Conservation (phyloP, 2,888 invertebrate genomes). For the Patella depressa region DNA sequence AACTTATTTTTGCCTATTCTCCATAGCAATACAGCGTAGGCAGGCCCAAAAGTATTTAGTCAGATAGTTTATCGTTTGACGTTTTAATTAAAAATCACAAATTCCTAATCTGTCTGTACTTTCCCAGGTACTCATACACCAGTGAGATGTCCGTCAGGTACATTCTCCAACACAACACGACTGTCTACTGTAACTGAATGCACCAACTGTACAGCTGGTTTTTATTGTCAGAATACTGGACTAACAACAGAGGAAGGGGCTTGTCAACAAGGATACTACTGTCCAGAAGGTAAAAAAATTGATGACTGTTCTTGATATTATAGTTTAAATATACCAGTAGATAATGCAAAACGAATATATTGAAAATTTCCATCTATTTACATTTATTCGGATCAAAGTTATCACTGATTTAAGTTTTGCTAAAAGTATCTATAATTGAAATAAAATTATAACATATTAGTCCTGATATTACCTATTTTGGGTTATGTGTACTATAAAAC, state of each 20-base stretch:
- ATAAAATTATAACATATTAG: too few relatives aligned
- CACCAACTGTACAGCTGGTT: constrained; percentile 65
- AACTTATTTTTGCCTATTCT: neutral
- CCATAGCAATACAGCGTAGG: neutral
- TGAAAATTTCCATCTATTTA: too few relatives aligned
- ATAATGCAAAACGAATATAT: too few relatives aligned
- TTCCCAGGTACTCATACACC: constrained; percentile 64
- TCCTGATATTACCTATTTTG: too few relatives aligned
- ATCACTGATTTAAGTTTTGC: too few relatives aligned
- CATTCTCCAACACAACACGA: constrained; percentile 64
- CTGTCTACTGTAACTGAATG: constrained; percentile 54
- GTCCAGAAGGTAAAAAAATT: constrained; percentile 64
- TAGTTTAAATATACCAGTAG: too few relatives aligned
- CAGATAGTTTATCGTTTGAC: neutral
- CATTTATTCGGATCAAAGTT: too few relatives aligned
- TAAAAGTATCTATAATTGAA: too few relatives aligned
- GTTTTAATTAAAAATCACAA: neutral
- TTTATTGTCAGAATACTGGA: constrained; percentile 63
- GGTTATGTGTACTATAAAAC: too few relatives aligned
- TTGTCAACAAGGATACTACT: constrained; percentile 68
- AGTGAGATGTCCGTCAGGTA: constrained; percentile 60
- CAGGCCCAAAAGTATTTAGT: neutral
- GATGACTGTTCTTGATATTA: too few relatives aligned
- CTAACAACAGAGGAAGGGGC: constrained; percentile 61
- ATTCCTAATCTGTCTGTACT: constrained; percentile 8